These are phyloP conservation scores for Proctacanthus coquilletti DNA, from an alignment of 1,140 invertebrate species.

Conservation along the genomic window DNA sequence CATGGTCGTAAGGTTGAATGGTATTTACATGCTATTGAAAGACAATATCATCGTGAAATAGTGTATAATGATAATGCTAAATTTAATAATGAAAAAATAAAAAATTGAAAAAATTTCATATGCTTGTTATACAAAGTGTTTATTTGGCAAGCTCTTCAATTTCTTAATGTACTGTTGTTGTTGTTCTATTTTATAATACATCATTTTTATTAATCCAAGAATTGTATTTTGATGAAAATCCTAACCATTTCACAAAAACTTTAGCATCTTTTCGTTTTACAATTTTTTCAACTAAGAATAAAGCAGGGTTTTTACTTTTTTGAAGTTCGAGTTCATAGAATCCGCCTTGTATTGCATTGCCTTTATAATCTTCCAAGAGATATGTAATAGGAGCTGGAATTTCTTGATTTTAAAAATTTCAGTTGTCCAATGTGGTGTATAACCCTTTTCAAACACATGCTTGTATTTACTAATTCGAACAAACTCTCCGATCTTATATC, in stretches of 20 bases:
- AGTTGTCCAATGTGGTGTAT: constrained; percentile 24
- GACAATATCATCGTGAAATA: too few relatives aligned
- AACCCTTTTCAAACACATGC: too few relatives aligned
- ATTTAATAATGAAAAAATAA: too few relatives aligned
- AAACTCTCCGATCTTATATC: constrained; percentile 10
- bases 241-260: constrained; percentile 23
- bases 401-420: constrained; percentile 25
- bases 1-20: too few relatives aligned
- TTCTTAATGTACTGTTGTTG: too few relatives aligned
- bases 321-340: constrained; percentile 24
- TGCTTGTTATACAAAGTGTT: too few relatives aligned
- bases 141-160: too few relatives aligned
- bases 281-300: constrained; percentile 22
- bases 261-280: constrained; percentile 14
- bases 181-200: constrained; percentile 5
- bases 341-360: constrained; percentile 14
- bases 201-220: constrained; percentile 15
- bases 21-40: too few relatives aligned
- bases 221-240: constrained; percentile 15
- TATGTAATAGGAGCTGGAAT: constrained; percentile 18
- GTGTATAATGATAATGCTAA: too few relatives aligned
- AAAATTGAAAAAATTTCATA: too few relatives aligned
- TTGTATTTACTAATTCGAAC: too few relatives aligned
- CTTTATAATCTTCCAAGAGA: constrained; percentile 14
- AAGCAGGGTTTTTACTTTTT: constrained; percentile 16